These are phyloP conservation scores for Pedionomus torquatus DNA, from an alignment of 2,113 vertebrate genomes.

Conservation along the genomic window DNA sequence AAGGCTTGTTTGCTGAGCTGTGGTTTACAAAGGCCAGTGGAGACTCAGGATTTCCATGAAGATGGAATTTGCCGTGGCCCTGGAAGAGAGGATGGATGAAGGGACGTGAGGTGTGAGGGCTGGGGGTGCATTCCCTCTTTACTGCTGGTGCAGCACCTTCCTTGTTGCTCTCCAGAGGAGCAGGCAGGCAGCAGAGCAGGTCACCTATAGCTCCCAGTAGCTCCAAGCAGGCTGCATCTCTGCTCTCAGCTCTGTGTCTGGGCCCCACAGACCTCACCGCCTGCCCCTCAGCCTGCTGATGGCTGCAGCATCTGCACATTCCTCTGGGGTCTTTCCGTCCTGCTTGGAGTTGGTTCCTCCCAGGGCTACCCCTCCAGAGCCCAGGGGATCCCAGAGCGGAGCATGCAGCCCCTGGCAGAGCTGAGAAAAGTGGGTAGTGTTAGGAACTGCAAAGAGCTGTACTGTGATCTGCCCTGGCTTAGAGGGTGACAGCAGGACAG, in stretches of 20 bases:
- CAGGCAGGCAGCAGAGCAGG: neutral
- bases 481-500: neutral
- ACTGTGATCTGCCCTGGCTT: neutral
- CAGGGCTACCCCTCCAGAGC: neutral
- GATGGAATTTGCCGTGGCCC: neutral
- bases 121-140: neutral
- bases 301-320: neutral
- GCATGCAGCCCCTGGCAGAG: neutral
- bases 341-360: neutral
- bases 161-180: neutral
- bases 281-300: neutral
- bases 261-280: rapidly evolving
- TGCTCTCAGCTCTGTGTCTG: neutral
- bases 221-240: neutral
- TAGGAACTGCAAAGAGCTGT: neutral
- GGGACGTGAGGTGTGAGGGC: neutral
- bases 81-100: neutral
- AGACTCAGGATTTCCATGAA: neutral
- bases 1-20: neutral
- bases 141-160: neutral
- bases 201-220: neutral
- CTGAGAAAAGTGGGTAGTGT: neutral
- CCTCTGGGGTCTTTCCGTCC: neutral
- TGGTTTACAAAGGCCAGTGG: neutral
- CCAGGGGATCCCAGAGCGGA: neutral